Conservation (phyloP, 1,140 invertebrate species). For the Pogonognathellus flavescens region DNA sequence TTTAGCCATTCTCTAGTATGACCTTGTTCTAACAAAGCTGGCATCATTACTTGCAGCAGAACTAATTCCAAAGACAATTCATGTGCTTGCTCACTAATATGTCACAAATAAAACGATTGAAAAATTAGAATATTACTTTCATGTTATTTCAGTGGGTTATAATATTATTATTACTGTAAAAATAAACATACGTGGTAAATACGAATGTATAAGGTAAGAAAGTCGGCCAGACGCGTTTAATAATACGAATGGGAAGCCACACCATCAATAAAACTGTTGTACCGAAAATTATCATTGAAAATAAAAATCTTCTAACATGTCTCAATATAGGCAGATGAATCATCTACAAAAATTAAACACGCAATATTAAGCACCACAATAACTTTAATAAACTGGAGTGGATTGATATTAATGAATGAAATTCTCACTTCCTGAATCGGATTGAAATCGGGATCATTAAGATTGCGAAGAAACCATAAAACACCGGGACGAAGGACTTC, state of each 20-base stretch:
- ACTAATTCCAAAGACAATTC: slow-evolving; percentile 95
- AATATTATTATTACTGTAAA: background rate
- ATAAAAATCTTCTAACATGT: slow-evolving; percentile 89
- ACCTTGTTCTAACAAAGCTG: slow-evolving; percentile 94
- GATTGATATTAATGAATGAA: too few relatives aligned
- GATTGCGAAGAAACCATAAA: slow-evolving; percentile 95
- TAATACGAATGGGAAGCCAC: slow-evolving; percentile 91
- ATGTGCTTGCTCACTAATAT: slow-evolving; percentile 78
- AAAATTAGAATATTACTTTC: background rate
- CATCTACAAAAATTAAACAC: slow-evolving; percentile 78
- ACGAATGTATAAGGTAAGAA: slow-evolving; percentile 95
- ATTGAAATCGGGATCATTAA: slow-evolving; percentile 99
- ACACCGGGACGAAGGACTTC: slow-evolving; percentile 96
- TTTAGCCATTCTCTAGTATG: slow-evolving; percentile 95
- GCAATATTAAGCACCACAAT: too few relatives aligned
- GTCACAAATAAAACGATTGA: background rate
- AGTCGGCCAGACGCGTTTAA: slow-evolving; percentile 85
- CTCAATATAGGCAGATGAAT: slow-evolving; percentile 94
- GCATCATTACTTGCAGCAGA: slow-evolving; percentile 93
- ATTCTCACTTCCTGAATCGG: slow-evolving; percentile 86
- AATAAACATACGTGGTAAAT: slow-evolving; percentile 72
- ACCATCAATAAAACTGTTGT: slow-evolving; percentile 95
- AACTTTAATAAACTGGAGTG: too few relatives aligned
- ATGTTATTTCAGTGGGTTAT: background rate
- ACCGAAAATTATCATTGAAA: slow-evolving; percentile 96